Percentiles rank a stretch among this genome's conserved stretches.
Conservation (phyloP, 2,888 invertebrate genomes). For the Yponomeuta evonymella region DNA sequence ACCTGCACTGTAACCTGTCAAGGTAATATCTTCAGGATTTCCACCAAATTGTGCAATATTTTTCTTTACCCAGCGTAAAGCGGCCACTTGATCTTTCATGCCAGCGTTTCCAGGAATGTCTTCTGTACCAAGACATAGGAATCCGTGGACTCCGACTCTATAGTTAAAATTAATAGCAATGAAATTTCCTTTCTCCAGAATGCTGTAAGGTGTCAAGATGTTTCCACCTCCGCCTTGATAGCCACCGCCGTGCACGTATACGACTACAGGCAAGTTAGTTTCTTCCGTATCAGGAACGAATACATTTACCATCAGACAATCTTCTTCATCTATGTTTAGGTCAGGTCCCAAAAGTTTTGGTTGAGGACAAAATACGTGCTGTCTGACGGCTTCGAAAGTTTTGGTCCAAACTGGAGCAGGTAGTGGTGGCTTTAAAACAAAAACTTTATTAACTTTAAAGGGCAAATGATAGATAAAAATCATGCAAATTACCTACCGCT, state of each 20-base stretch:
- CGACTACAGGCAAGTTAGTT: slow-evolving; percentile 33
- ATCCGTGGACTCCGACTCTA: slow-evolving; percentile 34
- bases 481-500: too few species aligned
- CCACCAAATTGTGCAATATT: slow-evolving; percentile 52
- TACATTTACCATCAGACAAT: slow-evolving; percentile 22
- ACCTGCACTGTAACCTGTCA: slow-evolving; percentile 49
- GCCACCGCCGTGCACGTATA: slow-evolving; percentile 36
- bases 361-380: slow-evolving; percentile 4
- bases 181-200: slow-evolving; percentile 24
- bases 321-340: not conserved
- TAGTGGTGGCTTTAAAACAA: slow-evolving; percentile 14
- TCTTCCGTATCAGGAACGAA: slow-evolving; percentile 30
- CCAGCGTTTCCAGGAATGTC: slow-evolving; percentile 44
- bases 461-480: too few species aligned
- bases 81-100: slow-evolving; percentile 51
- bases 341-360: not conserved
- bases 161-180: slow-evolving; percentile 31
- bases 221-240: slow-evolving; percentile 27
- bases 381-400: slow-evolving; percentile 2
- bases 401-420: slow-evolving; percentile 7
- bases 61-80: slow-evolving; percentile 42
- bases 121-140: slow-evolving; percentile 38
- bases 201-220: slow-evolving; percentile 15
- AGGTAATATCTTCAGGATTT: slow-evolving; percentile 48
- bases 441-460: not conserved